A percentile compares a stretch with the other conserved stretches of the same genome.
Conservation (phyloP, 92 coral and sea anemone species). For the Epizoanthus illoricatus region DNA sequence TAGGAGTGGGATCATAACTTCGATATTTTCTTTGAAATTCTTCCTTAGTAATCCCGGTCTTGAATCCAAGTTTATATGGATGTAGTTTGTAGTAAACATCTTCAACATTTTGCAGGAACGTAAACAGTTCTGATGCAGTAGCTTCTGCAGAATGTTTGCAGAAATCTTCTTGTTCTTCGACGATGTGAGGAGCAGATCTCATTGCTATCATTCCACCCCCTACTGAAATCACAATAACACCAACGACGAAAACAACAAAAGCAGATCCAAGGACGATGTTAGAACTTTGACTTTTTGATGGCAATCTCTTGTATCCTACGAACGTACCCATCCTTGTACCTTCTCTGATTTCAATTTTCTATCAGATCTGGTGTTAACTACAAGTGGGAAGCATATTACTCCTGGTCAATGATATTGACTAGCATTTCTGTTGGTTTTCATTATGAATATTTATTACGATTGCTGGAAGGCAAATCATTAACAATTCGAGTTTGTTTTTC, state of each 20-base stretch:
- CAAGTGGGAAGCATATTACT: no score
- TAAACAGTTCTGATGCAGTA: neutral
- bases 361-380: no score
- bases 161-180: neutral
- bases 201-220: neutral
- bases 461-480: no score
- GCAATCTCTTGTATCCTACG: neutral
- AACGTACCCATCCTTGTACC: neutral
- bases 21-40: constrained; percentile 12
- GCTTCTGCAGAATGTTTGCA: neutral
- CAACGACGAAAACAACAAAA: neutral
- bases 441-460: no score
- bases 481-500: no score
- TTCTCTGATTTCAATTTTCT: neutral
- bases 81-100: neutral
- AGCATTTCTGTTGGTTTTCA: no score
- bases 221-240: neutral
- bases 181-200: neutral
- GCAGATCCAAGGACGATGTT: neutral
- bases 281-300: constrained; percentile 1
- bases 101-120: neutral
- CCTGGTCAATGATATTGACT: no score
- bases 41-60: neutral
- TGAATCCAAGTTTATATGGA: constrained; percentile 5
- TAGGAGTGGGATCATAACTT: constrained; percentile 35